phyloP scores from a whole-genome alignment of 2,888 invertebrate species.

The Idaea dimidiata region DNA sequence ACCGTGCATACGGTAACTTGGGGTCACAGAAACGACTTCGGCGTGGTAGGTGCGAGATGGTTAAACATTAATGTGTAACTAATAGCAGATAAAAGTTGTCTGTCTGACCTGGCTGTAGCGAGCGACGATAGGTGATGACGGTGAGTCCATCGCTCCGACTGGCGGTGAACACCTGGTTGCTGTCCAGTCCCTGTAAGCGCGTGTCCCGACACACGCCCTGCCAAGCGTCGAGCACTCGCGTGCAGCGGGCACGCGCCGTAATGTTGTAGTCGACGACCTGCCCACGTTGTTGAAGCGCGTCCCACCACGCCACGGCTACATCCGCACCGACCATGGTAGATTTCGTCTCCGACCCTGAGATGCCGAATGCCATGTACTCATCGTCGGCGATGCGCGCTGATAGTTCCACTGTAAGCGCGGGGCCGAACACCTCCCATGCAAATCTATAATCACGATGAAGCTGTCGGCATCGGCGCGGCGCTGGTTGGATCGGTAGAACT shows the following conservation, averaged over 20 bases:
- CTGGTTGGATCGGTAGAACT: constrained; percentile 65
- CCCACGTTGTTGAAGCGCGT: constrained; percentile 82
- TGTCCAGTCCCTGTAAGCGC: constrained; percentile 89
- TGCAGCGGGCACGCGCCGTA: constrained; percentile 88
- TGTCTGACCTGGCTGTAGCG: constrained; percentile 84
- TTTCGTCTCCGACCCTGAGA: constrained; percentile 86
- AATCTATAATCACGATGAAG: constrained; percentile 91
- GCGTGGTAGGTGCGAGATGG: not conserved
- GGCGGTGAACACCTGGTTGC: constrained; percentile 89
- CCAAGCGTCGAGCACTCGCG: constrained; percentile 91
- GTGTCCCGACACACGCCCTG: constrained; percentile 93
- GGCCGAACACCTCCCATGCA: constrained; percentile 95
- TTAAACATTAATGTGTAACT: no score
- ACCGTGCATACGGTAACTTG: no score
- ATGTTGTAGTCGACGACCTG: constrained; percentile 92
- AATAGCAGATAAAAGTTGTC: no score
- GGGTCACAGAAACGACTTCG: no score
- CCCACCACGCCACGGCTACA: constrained; percentile 88
- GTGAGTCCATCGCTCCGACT: constrained; percentile 88
- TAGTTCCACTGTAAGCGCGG: constrained; percentile 91
- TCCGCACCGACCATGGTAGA: constrained; percentile 93
- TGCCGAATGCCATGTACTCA: constrained; percentile 94
- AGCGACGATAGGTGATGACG: constrained; percentile 88
- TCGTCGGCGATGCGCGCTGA: constrained; percentile 86
- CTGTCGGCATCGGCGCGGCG: constrained; percentile 91